A percentile compares a stretch with the other conserved stretches of the same genome.
These are phyloP conservation scores for Nomada hirtipes DNA, from an alignment of 2,888 invertebrate species.

Conservation along the genomic window DNA sequence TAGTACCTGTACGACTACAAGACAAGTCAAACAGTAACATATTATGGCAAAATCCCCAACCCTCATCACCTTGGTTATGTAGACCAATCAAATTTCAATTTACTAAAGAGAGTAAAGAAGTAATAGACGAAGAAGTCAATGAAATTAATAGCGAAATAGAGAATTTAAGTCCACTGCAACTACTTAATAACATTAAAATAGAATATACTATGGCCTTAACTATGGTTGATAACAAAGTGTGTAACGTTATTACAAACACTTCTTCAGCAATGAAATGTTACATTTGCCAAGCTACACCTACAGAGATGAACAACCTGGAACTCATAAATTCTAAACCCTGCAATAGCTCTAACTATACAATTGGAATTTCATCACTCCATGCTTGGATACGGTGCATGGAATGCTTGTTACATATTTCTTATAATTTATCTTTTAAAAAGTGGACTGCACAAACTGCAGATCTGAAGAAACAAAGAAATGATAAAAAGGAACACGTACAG, in stretches of 20 bases:
- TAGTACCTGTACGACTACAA: slow-evolving; percentile 3
- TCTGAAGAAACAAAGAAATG: no score
- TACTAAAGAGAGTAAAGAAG: slow-evolving; percentile 6
- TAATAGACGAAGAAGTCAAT: slow-evolving; percentile 7
- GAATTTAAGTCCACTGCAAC: neutral
- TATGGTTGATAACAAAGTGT: slow-evolving; percentile 5
- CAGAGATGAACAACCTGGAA: neutral
- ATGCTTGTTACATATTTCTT: no score
- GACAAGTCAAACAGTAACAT: neutral
- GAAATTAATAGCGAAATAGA: slow-evolving; percentile 6
- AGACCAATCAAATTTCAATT: slow-evolving; percentile 28
- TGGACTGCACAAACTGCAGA: no score
- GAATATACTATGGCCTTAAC: neutral
- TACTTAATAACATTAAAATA: no score
- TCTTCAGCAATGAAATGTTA: neutral
- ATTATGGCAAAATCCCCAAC: slow-evolving; percentile 23
- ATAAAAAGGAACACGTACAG: no score
- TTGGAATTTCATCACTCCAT: no score
- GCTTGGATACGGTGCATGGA: no score
- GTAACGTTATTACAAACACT: neutral
- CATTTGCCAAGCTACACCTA: neutral
- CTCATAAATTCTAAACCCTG: neutral
- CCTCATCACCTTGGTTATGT: slow-evolving; percentile 28
- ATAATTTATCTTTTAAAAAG: no score
- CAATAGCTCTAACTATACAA: no score